These are phyloP conservation scores for Natator depressus DNA, from an alignment of 2,113 vertebrate genomes.

Conservation along the genomic window DNA sequence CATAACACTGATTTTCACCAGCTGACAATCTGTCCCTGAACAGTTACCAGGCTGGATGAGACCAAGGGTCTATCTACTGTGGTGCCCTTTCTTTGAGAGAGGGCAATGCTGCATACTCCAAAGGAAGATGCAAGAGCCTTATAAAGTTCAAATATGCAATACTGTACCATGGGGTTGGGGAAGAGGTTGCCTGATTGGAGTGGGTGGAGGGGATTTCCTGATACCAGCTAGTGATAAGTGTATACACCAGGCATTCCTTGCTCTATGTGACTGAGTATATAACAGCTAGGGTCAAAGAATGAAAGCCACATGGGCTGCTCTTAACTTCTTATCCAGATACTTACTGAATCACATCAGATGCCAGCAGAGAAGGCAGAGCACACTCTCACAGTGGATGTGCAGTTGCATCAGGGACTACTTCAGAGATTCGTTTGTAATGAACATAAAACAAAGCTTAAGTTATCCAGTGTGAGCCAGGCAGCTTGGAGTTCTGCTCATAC, in stretches of 20 bases:
- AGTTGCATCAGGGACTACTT: neutral
- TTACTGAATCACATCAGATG: neutral
- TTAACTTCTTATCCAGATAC: rapidly evolving
- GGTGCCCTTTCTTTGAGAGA: neutral
- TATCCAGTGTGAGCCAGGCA: rapidly evolving
- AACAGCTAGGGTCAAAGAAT: neutral
- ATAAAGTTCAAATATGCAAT: neutral
- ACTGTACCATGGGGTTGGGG: neutral
- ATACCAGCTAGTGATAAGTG: rapidly evolving
- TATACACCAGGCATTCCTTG: rapidly evolving
- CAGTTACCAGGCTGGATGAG: neutral
- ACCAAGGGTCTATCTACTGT: neutral
- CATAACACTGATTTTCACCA: neutral
- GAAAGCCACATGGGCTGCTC: neutral
- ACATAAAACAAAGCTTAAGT: neutral
- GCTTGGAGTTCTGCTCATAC: neutral
- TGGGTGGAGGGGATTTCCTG: neutral
- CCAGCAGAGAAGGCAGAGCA: neutral
- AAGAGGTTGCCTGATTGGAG: neutral
- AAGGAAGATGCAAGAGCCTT: neutral
- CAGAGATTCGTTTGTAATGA: rapidly evolving
- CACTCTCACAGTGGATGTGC: rapidly evolving
- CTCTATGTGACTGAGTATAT: rapidly evolving
- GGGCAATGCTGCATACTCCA: neutral
- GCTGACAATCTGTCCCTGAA: neutral